Base-by-base conservation (phyloP, 2,888 invertebrate species). In the Leptopilina drosophilae region DNA sequence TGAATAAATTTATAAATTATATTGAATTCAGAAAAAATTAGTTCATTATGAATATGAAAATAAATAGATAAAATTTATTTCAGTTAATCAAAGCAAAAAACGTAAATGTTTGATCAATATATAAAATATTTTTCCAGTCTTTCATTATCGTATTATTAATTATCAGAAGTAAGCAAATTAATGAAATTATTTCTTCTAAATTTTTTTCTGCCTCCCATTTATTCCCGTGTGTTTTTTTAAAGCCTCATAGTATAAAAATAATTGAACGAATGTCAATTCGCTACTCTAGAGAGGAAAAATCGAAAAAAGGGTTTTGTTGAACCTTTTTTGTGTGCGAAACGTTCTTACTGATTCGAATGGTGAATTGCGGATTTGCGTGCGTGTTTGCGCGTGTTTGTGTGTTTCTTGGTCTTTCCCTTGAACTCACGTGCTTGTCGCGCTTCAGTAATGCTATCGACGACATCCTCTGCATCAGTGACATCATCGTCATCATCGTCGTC, bases 401-500 rank as follows among this genome's bases (percentile, higher is more conserved):
- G 89, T 88, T 91, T 90, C 88, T 90, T 90, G 87, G 89, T 89
- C 88, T 90, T 90, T 86, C 94, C 94, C 95, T 95, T 96, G 90
- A 96, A 96, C 97, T 97, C 96, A 96, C 97, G 96, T 96, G 96
- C 94, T 93, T 93, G 93, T 92, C 94, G 94, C 88, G 95, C 94
- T 92, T 94, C 94, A 89, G 94, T 94, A 92, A 96, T 94, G 75
- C 94, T 93, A 12, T 94, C 94, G 78, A 94, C 94, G 76, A 94
- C 95, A 69, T 94, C 94, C 77, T 94, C 93, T n/a, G 94, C 94
- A 77, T 94, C 95, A 67, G 93, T 92, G 80, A 92, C 92, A 80
- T 89, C 87, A 80, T 90, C 91, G 75, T 90, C 91, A 64, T 91
- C 90, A 77, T 90, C 91, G 77, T 91, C 92, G 77, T 91, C 92